phyloP scores from a whole-genome alignment of 2,888 invertebrate genomes.

The Acanthoscelides obtectus region DNA sequence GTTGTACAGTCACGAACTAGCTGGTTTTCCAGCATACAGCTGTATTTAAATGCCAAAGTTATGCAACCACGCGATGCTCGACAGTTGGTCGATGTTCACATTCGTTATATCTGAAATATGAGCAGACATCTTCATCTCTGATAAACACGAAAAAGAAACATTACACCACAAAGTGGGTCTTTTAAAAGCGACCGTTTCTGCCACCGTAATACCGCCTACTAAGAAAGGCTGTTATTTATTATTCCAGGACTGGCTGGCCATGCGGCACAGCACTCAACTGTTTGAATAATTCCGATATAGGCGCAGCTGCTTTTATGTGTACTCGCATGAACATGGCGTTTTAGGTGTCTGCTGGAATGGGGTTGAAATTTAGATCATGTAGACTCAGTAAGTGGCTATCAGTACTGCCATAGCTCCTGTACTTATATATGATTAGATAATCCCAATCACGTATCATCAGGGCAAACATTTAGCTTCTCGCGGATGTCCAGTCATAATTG shows the following conservation, averaged over 20 bases:
- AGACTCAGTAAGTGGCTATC: too few species aligned
- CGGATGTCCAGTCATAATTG: too few species aligned
- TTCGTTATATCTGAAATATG: neutral
- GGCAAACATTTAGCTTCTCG: too few species aligned
- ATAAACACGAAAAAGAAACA: neutral
- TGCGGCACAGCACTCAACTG: neutral
- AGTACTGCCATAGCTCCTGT: too few species aligned
- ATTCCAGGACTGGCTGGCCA: neutral
- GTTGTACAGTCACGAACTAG: neutral
- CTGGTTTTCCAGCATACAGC: neutral
- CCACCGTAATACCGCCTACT: neutral
- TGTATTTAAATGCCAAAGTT: neutral
- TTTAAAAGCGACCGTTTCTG: neutral
- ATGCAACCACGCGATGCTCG: neutral
- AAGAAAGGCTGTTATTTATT: neutral
- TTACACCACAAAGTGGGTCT: neutral
- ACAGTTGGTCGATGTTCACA: neutral
- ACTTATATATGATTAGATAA: too few species aligned
- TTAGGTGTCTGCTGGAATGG: too few species aligned
- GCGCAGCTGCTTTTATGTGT: neutral
- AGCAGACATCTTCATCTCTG: neutral
- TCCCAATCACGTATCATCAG: too few species aligned
- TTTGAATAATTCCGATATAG: neutral
- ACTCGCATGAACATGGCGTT: too few species aligned
- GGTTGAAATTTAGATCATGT: too few species aligned